phyloP scores from a whole-genome alignment of 2,797 vertebrate species.

The Erethizon dorsatum region DNA sequence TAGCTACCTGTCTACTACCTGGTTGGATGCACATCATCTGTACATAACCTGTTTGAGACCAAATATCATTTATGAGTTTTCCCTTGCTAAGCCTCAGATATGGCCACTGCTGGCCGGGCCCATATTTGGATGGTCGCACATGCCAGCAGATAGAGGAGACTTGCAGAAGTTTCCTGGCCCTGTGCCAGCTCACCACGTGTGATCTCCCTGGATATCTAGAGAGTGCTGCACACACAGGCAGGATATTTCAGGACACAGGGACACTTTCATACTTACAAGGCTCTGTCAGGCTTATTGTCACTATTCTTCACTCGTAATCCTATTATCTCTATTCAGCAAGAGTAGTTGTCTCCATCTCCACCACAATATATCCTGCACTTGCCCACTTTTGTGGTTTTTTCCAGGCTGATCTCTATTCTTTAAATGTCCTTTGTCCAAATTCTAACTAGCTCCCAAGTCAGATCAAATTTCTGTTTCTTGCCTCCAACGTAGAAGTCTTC shows the following conservation, averaged over 20 bases:
- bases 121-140: neutral
- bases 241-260: neutral
- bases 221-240: rapidly evolving
- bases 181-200: neutral
- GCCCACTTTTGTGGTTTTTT: neutral
- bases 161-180: neutral
- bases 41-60: neutral
- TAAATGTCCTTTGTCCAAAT: neutral
- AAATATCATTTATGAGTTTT: neutral
- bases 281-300: neutral
- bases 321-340: neutral
- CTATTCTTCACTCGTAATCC: neutral
- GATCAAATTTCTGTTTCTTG: neutral
- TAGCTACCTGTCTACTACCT: neutral
- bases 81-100: neutral
- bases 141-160: neutral
- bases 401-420: neutral
- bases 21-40: neutral
- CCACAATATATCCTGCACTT: neutral
- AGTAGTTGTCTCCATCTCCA: neutral
- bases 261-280: neutral
- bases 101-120: neutral
- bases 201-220: neutral
- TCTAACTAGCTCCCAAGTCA: neutral
- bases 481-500: neutral